phyloP scores from a whole-genome alignment of 64 coral and sea anemone genomes.

The Montipora foliosa region DNA sequence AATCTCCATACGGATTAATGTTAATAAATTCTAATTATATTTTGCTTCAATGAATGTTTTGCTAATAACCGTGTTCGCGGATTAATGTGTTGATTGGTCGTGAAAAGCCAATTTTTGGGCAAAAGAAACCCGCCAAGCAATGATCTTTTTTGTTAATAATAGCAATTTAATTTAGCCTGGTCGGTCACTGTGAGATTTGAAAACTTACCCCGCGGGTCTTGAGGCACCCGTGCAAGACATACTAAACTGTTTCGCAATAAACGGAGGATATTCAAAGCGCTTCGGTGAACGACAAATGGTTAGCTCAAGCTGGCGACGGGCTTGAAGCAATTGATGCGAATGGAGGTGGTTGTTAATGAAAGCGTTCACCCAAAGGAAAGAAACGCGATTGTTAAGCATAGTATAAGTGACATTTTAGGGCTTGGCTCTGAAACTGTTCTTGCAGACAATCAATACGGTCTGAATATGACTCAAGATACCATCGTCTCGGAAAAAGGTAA shows the following conservation, averaged over 20 bases:
- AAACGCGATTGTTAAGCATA: conserved; percentile 52
- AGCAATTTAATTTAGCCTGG: conserved; percentile 86
- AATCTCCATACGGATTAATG: conserved; percentile 99
- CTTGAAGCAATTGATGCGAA: not conserved
- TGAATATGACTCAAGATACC: not conserved
- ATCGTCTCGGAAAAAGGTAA: conserved; percentile 33
- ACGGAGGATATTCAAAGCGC: not conserved
- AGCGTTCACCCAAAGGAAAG: conserved; percentile 25
- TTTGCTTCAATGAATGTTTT: conserved; percentile 95
- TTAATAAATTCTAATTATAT: conserved; percentile 99
- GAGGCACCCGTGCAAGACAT: conserved; percentile 11
- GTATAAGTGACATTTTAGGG: conserved; percentile 83
- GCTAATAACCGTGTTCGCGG: conserved; percentile 85
- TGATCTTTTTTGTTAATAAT: conserved; percentile 73
- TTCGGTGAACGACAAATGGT: not conserved
- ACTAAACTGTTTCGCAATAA: conserved; percentile 30
- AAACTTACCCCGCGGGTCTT: conserved; percentile 47
- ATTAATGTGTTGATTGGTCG: conserved; percentile 90
- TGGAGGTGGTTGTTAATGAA: conserved; percentile 23
- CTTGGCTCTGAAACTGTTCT: conserved; percentile 23
- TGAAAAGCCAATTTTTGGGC: conserved; percentile 83
- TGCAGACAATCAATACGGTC: not conserved
- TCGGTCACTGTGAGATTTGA: conserved; percentile 54
- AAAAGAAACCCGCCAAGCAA: conserved; percentile 75
- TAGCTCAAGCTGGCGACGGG: not conserved